Evolutionary conservation across 37 sponge, comb jelly and placozoan genomes (phyloP), one percentile per base, ranked within the genome.

Genomic region (Ianthella basta): DNA sequence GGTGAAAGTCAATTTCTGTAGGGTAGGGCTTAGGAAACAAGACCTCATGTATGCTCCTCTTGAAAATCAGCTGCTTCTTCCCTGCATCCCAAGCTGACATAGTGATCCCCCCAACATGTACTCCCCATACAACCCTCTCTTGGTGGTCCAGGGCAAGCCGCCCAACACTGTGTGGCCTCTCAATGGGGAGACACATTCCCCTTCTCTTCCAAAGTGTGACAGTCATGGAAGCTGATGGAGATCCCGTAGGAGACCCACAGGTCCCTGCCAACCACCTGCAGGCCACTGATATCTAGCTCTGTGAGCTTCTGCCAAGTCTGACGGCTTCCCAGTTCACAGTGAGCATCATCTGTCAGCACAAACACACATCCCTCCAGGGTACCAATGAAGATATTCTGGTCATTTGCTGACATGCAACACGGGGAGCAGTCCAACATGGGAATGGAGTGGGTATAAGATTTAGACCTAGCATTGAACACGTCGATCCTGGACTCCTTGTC

Each of bases 341-440:
- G 25, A 19, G 2, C 39, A 50, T 36, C 39, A 27, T 34, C 37
- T 32, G 23, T 50, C 37, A 75, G 54, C 32, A 75, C 10, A 53
- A 75, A 75, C 54, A 75, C 78, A 41, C 78, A 75, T 1, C 78
- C 78, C 39, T 75, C 78, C 44, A 40, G 44, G 5, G 78, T 75
- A 15, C 78, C 78, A 53, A 75, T 75, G 78, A 36, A 75, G 37
- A 75, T 50, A 2, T 50, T 36, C 41, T 53, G 1, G 0, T 40
- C 10, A 12, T 50, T 40, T 40, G 78, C 53, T 3, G 16, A 23
- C 37, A 75, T 36, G 53, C 78, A 75, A 2, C 44, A 75, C n/a
- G 78, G 78, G n/a, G 37, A 30, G 39, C 78, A 63, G 65, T 82
- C 78, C 21, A n/a, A 40, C 54, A 50, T 75, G 8, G 23, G 24